A percentile compares a stretch with the other conserved stretches of the same genome.
phyloP scores from a whole-genome alignment of 2,888 invertebrate genomes.

The Drosophila engyochracea region DNA sequence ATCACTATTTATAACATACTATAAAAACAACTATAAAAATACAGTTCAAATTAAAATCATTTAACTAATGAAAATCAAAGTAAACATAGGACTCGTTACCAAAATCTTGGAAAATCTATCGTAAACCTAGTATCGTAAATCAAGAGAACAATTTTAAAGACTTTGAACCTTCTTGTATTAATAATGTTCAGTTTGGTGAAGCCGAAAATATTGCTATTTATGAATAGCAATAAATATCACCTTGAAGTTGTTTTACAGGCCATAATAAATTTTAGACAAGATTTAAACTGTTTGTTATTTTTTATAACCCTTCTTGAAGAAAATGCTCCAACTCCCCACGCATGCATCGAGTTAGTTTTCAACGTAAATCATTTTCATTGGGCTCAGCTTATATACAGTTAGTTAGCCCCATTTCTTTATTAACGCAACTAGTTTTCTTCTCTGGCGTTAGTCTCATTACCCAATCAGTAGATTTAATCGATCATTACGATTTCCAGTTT shows the following conservation, averaged over 20 bases:
- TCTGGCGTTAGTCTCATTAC: constrained; percentile 27
- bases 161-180: too few relatives aligned
- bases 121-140: background rate
- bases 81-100: background rate
- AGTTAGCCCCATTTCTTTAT: constrained; percentile 14
- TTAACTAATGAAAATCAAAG: background rate
- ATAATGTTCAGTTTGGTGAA: background rate
- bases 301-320: background rate
- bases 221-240: background rate
- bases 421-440: background rate
- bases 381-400: constrained; percentile 3
- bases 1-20: background rate
- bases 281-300: background rate
- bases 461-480: constrained; percentile 53
- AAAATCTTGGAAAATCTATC: background rate
- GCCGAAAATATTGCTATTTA: background rate
- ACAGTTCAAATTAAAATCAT: background rate
- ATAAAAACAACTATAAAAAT: background rate
- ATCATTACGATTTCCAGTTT: constrained; percentile 55
- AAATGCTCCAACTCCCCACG: background rate
- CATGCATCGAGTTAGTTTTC: background rate
- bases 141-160: background rate
- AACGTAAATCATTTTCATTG: constrained; percentile 6
- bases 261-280: background rate
- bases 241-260: background rate